Conservation (phyloP, 2,888 invertebrate genomes). For the Limnephilus lunatus region DNA sequence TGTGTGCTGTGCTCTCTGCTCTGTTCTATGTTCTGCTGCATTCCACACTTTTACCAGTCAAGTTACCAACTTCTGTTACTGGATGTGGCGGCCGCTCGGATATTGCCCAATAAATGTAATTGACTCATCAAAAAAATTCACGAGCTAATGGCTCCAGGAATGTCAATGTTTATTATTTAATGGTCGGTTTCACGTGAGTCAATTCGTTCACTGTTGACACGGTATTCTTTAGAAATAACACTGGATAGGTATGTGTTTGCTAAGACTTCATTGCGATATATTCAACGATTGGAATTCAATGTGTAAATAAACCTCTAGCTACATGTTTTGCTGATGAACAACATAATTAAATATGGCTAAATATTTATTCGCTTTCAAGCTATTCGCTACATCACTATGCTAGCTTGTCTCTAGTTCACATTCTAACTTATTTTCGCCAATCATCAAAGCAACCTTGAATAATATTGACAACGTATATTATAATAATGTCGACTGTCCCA, state of each 20-base stretch:
- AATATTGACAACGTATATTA: neutral
- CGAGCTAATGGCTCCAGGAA: slow-evolving; percentile 60
- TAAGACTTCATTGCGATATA: slow-evolving; percentile 25
- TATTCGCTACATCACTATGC: neutral
- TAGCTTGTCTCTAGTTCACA: neutral
- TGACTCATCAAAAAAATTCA: slow-evolving; percentile 62
- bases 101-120: slow-evolving; percentile 61
- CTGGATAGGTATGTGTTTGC: neutral
- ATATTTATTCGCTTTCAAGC: neutral
- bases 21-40: slow-evolving; percentile 15
- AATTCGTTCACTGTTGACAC: slow-evolving; percentile 52
- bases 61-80: slow-evolving; percentile 9
- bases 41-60: slow-evolving; percentile 48
- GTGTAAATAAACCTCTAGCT: slow-evolving; percentile 33
- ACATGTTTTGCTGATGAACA: slow-evolving; percentile 9
- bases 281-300: slow-evolving; percentile 33
- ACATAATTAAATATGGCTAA: neutral
- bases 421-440: neutral
- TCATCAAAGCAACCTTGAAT: neutral
- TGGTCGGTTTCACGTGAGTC: slow-evolving; percentile 57
- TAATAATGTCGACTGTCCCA: neutral
- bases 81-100: slow-evolving; percentile 51
- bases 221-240: slow-evolving; percentile 42
- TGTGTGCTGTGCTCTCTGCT: neutral
- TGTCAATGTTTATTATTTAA: slow-evolving; percentile 63